phyloP scores from a whole-genome alignment of 2,888 invertebrate genomes.

The Drosophila falleni region DNA sequence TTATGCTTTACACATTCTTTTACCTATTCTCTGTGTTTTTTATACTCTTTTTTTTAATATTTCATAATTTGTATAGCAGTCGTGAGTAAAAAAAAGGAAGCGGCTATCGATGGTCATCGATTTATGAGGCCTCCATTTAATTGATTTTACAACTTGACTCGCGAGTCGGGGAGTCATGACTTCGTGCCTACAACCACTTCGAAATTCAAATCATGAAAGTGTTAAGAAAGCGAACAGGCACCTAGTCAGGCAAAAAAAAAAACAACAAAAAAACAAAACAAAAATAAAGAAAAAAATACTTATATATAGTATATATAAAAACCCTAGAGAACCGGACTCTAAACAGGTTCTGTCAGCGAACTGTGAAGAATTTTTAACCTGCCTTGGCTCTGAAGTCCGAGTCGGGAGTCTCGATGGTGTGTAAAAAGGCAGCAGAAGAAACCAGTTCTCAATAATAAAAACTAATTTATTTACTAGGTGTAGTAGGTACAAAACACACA shows the following conservation, averaged over 20 bases:
- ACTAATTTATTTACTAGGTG: constrained; percentile 81
- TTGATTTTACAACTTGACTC: constrained; percentile 64
- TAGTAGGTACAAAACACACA: constrained; percentile 72
- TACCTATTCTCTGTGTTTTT: background rate
- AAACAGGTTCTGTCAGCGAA: constrained; percentile 77
- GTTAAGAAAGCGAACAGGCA: constrained; percentile 65
- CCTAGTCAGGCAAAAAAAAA: constrained; percentile 24
- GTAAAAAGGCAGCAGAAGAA: constrained; percentile 41
- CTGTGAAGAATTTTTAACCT: constrained; percentile 75
- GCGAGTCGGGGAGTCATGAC: constrained; percentile 18
- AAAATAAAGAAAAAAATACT: background rate
- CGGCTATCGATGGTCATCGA: constrained; percentile 37
- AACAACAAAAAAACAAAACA: background rate
- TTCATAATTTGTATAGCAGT: constrained; percentile 58
- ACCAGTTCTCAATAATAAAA: constrained; percentile 79
- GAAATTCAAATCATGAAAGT: constrained; percentile 77
- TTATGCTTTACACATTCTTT: constrained; percentile 4
- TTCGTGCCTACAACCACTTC: constrained; percentile 30
- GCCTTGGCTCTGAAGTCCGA: constrained; percentile 38
- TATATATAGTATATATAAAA: constrained; percentile 17
- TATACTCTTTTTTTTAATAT: constrained; percentile 17
- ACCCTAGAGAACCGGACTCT: constrained; percentile 65
- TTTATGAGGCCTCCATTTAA: constrained; percentile 63
- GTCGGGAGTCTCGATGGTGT: constrained; percentile 28
- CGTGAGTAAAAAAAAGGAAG: constrained; percentile 23